Conservation (phyloP, 1,140 invertebrate species). For the Triops cancriformis region DNA sequence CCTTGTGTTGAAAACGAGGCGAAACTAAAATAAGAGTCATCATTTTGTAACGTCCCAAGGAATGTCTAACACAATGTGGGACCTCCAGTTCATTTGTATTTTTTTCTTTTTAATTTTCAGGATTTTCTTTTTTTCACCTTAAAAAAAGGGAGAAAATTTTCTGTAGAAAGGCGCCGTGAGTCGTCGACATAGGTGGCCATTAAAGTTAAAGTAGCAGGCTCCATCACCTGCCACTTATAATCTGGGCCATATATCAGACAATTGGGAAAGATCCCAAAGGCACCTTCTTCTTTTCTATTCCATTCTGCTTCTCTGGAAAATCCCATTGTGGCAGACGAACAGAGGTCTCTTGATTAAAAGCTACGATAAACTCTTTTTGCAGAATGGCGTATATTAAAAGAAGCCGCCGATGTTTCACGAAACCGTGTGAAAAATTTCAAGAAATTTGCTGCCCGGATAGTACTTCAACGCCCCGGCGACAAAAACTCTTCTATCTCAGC, state of each 20-base stretch:
- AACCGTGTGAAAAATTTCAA: not conserved
- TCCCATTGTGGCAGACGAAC: not conserved
- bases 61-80: no score
- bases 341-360: not conserved
- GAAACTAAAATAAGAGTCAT: no score
- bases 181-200: slow-evolving; percentile 4
- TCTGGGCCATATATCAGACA: slow-evolving; percentile 10
- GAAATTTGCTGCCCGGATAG: not conserved
- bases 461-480: not conserved
- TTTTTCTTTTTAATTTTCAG: no score
- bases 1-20: no score
- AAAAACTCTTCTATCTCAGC: not conserved
- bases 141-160: not conserved
- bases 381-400: not conserved
- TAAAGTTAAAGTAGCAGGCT: slow-evolving; percentile 14
- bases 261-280: not conserved
- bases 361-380: slow-evolving; percentile 11
- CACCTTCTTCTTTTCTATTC: not conserved
- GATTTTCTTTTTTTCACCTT: no score
- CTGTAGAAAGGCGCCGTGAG: not conserved
- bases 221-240: slow-evolving; percentile 9
- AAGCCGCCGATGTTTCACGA: not conserved
- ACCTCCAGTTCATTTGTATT: no score
- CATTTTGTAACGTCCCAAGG: no score
- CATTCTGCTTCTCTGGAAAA: not conserved